These are phyloP conservation scores for Spea multiplicata DNA, from an alignment of 2,113 vertebrate species.

Conservation along the genomic window DNA sequence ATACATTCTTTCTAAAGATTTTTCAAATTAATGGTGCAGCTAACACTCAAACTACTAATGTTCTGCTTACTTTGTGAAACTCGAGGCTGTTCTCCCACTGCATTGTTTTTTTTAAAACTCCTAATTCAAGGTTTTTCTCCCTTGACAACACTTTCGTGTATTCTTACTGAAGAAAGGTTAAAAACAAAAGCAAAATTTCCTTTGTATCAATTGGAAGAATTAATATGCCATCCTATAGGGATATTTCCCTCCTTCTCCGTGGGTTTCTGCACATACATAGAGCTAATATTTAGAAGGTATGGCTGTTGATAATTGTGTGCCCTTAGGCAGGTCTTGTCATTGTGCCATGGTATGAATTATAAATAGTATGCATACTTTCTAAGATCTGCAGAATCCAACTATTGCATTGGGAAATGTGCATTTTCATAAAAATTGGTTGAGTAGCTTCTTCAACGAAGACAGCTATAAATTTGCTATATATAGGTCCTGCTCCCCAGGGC, in stretches of 20 bases:
- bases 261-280: slow-evolving; percentile 33
- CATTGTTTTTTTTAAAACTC: neutral
- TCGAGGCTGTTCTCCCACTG: too few species aligned
- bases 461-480: slow-evolving; percentile 38
- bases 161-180: neutral
- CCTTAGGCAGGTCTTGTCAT: slow-evolving; percentile 30
- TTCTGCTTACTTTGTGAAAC: too few species aligned
- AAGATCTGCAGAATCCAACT: slow-evolving; percentile 24
- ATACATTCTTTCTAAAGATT: too few species aligned
- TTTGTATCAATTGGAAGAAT: slow-evolving; percentile 16
- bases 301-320: slow-evolving; percentile 37
- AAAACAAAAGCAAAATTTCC: slow-evolving; percentile 3
- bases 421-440: slow-evolving; percentile 16
- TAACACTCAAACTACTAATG: too few species aligned
- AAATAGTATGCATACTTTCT: slow-evolving; percentile 14
- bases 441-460: neutral
- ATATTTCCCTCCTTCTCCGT: slow-evolving; percentile 14
- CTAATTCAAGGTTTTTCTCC: slow-evolving; percentile 3
- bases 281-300: slow-evolving; percentile 31
- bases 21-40: too few species aligned
- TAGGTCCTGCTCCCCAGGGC: slow-evolving; percentile 32
- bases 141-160: slow-evolving; percentile 20
- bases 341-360: slow-evolving; percentile 33
- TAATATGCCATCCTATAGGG: slow-evolving; percentile 8
- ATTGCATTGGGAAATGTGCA: slow-evolving; percentile 22